These are phyloP conservation scores for Nyctereutes procyonoides DNA, from an alignment of 2,113 vertebrate species.

Conservation along the genomic window DNA sequence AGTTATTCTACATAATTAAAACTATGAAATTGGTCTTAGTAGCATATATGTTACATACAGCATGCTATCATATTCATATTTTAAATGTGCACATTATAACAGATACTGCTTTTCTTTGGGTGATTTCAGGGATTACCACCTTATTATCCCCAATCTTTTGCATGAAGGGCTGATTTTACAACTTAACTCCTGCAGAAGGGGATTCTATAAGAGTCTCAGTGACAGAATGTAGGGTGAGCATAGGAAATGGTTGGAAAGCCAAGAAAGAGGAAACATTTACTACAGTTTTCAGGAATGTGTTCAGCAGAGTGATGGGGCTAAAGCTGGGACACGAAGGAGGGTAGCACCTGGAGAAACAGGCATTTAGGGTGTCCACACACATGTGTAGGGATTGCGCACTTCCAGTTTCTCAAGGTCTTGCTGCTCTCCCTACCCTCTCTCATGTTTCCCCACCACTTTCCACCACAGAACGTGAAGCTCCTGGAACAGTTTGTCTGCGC, in stretches of 20 bases:
- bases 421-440: background rate
- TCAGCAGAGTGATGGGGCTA: background rate
- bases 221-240: background rate
- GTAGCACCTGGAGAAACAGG: background rate
- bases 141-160: background rate
- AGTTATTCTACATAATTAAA: background rate
- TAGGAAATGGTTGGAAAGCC: background rate
- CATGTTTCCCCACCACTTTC: background rate
- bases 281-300: background rate
- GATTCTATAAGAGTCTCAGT: background rate
- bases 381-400: too few relatives aligned
- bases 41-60: background rate
- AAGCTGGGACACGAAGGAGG: background rate
- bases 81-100: background rate
- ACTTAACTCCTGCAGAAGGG: background rate
- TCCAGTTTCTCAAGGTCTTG: background rate
- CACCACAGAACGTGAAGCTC: conserved; percentile 91
- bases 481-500: conserved; percentile 93
- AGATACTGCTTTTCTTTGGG: background rate
- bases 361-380: too few relatives aligned
- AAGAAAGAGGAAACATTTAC: background rate
- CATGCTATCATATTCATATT: background rate
- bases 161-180: background rate
- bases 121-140: conserved; percentile 8
- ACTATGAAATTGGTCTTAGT: background rate